These are phyloP conservation scores for Cetonia aurata DNA, from an alignment of 2,888 invertebrate genomes.

Conservation along the genomic window DNA sequence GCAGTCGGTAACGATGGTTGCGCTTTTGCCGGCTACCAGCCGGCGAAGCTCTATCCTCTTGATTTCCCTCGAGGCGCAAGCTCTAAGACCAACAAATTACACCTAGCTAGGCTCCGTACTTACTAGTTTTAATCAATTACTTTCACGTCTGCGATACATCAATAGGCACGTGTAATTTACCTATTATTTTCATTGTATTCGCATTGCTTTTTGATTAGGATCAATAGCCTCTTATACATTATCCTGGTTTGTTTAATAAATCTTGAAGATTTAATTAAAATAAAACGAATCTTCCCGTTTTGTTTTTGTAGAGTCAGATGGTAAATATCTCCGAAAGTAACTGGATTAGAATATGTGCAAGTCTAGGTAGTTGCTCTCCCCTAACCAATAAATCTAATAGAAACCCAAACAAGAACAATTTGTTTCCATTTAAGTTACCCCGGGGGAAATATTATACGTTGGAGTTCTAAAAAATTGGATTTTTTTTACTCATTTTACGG, in stretches of 20 bases:
- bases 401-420: conserved; percentile 54
- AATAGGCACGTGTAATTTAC: conserved; percentile 36
- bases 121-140: conserved; percentile 43
- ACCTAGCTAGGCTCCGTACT: conserved; percentile 33
- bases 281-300: too few species aligned
- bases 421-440: conserved; percentile 61
- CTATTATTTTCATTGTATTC: conserved; percentile 17
- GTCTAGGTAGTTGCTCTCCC: not conserved
- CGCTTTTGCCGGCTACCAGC: conserved; percentile 47
- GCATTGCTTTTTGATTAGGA: not conserved
- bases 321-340: not conserved
- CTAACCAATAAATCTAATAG: conserved; percentile 43
- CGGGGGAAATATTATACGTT: conserved; percentile 50
- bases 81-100: conserved; percentile 47
- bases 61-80: conserved; percentile 48
- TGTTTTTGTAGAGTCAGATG: not conserved
- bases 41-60: conserved; percentile 44
- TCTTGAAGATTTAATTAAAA: too few species aligned
- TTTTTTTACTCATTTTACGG: conserved; percentile 24
- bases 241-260: too few species aligned
- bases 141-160: conserved; percentile 33
- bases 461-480: conserved; percentile 29
- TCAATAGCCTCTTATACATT: not conserved
- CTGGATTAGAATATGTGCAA: not conserved
- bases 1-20: conserved; percentile 49